Percentiles rank a stretch among this genome's conserved stretches.
phyloP scores from a whole-genome alignment of 2,113 vertebrate genomes.

The Larimichthys crocea region DNA sequence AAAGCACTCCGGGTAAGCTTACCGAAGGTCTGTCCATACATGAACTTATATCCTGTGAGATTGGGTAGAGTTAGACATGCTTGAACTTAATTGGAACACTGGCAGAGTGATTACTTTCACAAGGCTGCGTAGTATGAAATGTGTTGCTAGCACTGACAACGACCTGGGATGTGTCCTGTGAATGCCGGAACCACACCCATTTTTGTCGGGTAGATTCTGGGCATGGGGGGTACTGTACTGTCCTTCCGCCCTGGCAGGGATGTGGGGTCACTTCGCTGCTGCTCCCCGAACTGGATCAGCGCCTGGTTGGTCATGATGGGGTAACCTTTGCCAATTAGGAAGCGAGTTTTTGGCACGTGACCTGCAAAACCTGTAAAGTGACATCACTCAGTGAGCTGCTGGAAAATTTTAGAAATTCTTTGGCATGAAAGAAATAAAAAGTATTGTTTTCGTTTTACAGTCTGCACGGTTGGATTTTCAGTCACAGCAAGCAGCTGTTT shows the following conservation, averaged over 20 bases:
- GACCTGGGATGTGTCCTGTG: constrained; percentile 87
- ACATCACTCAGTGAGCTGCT: background rate
- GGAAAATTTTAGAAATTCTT: background rate
- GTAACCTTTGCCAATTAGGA: constrained; percentile 80
- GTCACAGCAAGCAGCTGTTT: background rate
- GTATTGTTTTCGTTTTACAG: background rate
- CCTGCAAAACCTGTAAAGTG: constrained; percentile 81
- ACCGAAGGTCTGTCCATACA: constrained; percentile 83
- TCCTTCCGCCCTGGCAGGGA: background rate
- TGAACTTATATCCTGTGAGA: constrained; percentile 82
- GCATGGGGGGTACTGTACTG: constrained; percentile 32
- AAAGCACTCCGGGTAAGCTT: constrained; percentile 81
- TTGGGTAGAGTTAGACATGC: constrained; percentile 26
- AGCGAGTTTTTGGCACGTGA: constrained; percentile 78
- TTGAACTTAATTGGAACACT: background rate
- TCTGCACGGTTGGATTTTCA: background rate
- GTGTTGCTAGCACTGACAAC: constrained; percentile 15
- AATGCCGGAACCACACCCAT: constrained; percentile 82
- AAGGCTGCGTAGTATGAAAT: background rate
- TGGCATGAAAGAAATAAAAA: background rate
- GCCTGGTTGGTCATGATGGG: constrained; percentile 79
- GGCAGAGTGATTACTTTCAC: background rate
- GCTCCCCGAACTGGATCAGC: constrained; percentile 79
- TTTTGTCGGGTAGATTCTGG: constrained; percentile 68
- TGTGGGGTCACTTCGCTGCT: constrained; percentile 31